Base-by-base conservation (phyloP, 2,888 invertebrate genomes). In the Mythimna impura region DNA sequence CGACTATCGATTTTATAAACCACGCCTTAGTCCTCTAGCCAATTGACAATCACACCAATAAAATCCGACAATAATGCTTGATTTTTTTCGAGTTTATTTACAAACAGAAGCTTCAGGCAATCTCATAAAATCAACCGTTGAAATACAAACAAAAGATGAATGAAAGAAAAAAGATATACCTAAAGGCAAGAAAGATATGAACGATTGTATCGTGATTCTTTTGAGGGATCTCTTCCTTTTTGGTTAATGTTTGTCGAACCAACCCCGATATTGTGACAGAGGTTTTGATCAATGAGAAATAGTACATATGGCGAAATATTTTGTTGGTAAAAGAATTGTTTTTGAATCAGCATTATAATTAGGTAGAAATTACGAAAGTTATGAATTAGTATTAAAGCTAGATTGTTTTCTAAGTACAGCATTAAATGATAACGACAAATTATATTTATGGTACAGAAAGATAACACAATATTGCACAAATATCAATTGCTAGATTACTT, bases 91-190 rank as follows among this genome's bases (percentile, higher is more conserved):
- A 64, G 60, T 70, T 78, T 73, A 61, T 69, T 69, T 63, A 72
- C 71, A 66, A 71, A 17, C 57, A 55, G 55, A 57, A 69, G 66
- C 78, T 80, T 57, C 1, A 60, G 57, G 61, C 73, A 76, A 73
- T 71, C 30, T 75, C 55, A 25, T n/a, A 58, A 22, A 73, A 69
- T 71, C 66, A 22, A 55, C 70, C 63, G 36, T 74, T 70, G 57
- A 65, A 80, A 76, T 55, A 78, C 63, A 85, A 73, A 80, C 64
- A 77, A 73, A 72, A 62, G 50, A 66, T 25, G 40, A 62, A 63
- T 78, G n/a, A 63, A 79, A 58, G 60, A 52, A 60, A 71, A 83
- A 73, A 70, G 40, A 75, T 71, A 75, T 60, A 66, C 10, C 43
- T 34, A 43, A 25, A 10, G 17, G 3, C 43, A 54, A 52, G 30